Evolutionary conservation across 1,140 invertebrate species (phyloP), one percentile per base, ranked within the genome.

Genomic region (Drosophila neocordata): DNA sequence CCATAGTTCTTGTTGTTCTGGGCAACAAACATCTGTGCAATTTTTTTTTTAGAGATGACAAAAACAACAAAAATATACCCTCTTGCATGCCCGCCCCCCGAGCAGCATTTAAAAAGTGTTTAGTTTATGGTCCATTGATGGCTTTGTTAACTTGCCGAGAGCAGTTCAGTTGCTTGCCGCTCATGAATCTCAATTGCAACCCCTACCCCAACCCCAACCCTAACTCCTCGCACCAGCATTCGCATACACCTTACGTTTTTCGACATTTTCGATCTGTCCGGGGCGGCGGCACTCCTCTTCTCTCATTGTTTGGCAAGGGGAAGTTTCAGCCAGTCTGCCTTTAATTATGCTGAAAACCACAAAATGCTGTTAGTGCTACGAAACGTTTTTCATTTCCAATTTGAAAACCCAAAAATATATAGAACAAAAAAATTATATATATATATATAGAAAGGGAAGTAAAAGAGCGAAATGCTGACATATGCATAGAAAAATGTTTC

Each of bases 101-200:
- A 41, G 59, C 65, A 58, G 60, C 88, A 64, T 90, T 90, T 90
- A 90, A 90, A 90, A 90, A 90, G 88, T 90, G 88, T 90, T 90
- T 90, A 90, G 88, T 90, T 90, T 90, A 90, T 90, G 83, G 88
- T 77, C 73, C 83, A 90, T 90, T 90, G 88, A 90, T 90, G 88
- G 88, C 88, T 90, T 90, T 90, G 88, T 90, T 90, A 90, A 90
- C 82, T 88, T 70, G 74, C 61, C 77, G 69, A 55, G 63, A 65
- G 41, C 41, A 48, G 68, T 65, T 77, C 75, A 60, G 55, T 63
- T 51, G 57, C 1, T 24, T 56, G 34, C 67, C 31, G 53, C 65
- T 64, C 81, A 65, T 70, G 66, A 84, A 69, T 85, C 76, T 65
- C 73, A 77, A 57, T 70, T 65, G 80, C 81, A 87, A 83, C 82